Base-by-base conservation (phyloP, 2,888 invertebrate species). In the Sarcophaga subvicina region DNA sequence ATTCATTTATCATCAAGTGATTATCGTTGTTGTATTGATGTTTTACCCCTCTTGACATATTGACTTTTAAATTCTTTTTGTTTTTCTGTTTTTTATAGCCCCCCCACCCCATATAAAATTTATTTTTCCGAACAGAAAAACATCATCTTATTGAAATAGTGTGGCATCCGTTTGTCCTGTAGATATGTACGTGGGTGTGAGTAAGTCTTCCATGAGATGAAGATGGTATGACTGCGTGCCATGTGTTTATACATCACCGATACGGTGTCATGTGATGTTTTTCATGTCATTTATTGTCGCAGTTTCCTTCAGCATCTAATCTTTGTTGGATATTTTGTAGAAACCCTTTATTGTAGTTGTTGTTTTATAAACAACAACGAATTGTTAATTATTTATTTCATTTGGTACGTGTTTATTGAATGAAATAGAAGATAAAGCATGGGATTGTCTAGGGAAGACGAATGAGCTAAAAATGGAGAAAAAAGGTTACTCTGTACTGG, bases 251-350 rank as follows among this genome's bases (percentile, higher is more conserved):
- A 69, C 5, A 64, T 75, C 11, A 64, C 27, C 54, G 12, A 76
- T 75, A 73, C 49, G 49, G 27, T 81, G 69, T 64, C 81, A 70
- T 81, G 72, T 67, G 83, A 67, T 49, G 2, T 37, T 72, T 82
- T 71, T 22, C 59, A 20, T 82, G 72, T 72, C 77, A 83, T 67
- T 77, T 60, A n/a, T 71, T 83, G 72, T 62, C 82, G 66, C 67
- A 66, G 77, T 83, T 78, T 77, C 47, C 17, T 25, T 47, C 20
- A 11, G 20, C 66, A 67, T 17, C 22, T 3, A 59, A 67, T 17
- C 17, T 60, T 47, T 70, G 37, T 60, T 27, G 14, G 14, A 49
- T 67, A n/a, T 63, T 70, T 27, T 70, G 70, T 70, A 12, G 37
- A 37, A 10, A 27, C 20, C 37, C 37, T 62, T 20, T 64, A 60